Conservation (phyloP, 2,888 invertebrate species). For the Drosophila limbata region DNA sequence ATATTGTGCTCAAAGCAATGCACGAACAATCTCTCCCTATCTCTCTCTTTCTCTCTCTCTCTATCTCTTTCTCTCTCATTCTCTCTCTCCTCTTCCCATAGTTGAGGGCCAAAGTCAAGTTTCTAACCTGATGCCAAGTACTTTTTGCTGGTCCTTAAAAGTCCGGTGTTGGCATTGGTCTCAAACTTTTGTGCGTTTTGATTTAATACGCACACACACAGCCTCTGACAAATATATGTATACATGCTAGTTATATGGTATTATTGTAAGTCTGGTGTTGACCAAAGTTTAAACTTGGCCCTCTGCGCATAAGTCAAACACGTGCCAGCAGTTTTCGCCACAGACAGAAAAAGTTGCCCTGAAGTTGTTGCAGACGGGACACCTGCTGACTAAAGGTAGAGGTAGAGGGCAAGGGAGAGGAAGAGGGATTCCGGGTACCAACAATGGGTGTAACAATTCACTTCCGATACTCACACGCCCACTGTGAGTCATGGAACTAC, state of each 20-base stretch:
- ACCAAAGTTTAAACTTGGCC: conserved; percentile 70
- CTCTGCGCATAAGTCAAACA: conserved; percentile 73
- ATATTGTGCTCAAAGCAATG: conserved; percentile 54
- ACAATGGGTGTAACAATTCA: conserved; percentile 63
- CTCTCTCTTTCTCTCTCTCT: background rate
- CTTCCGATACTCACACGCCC: conserved; percentile 33
- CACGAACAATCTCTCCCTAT: background rate
- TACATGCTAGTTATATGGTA: conserved; percentile 4
- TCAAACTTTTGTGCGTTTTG: conserved; percentile 59
- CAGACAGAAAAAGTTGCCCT: conserved; percentile 48
- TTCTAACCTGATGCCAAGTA: conserved; percentile 64
- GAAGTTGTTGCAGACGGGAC: conserved; percentile 51
- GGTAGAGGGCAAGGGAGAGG: background rate
- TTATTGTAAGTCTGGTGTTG: conserved; percentile 31
- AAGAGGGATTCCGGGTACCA: background rate
- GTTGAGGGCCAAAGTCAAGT: conserved; percentile 18
- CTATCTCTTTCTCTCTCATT: background rate
- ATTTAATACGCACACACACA: conserved; percentile 42
- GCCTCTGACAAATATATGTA: background rate
- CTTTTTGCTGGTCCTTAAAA: conserved; percentile 64
- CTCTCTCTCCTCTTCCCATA: background rate
- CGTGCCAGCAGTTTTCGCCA: conserved; percentile 56
- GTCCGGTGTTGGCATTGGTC: conserved; percentile 64
- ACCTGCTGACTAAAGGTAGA: conserved; percentile 65
- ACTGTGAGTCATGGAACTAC: background rate